Evolutionary conservation across 92 coral and sea anemone species (phyloP), one percentile per base, ranked within the genome.

Genomic region (Porites divaricata): DNA sequence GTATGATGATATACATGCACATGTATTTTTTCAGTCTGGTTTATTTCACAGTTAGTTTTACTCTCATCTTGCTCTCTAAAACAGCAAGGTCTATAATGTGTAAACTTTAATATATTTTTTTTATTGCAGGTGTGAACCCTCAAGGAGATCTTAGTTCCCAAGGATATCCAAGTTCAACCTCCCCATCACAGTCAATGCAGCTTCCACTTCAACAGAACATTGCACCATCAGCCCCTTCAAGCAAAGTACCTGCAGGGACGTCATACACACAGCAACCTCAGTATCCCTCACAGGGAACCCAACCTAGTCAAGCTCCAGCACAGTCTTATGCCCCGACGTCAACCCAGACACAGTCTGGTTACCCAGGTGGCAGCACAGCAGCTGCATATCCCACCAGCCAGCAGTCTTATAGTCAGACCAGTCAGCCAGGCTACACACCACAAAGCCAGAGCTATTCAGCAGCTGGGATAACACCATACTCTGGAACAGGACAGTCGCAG

Each of bases 221-320:
- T 70, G 22, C 92, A 50, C 81, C 92, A 48, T 50, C 75, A 67
- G n/a, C 75, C 15, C 72, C 78, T 4, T 59, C 88, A 64, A 66
- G 20, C 66, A 72, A 76, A 53, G 67, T 41, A 12, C 70, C 87
- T 4, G 56, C 91, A 35, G 79, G 79, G 25, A n/a, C 81, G 5
- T 25, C 88, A 54, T 90, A 90, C 50, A 45, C 86, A 6, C 95
- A 81, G 79, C 92, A 85, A 69, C 72, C 79, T 23, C 92, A 91
- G 54, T 87, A 80, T 61, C 72, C 80, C 6, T 81, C 87, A 56
- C 88, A 80, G 85, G 85, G 68, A 1, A 41, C 76, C 57, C 85
- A 80, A 66, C 50, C 74, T 50, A 74, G 65, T 16, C 50, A 54
- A 56, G 76, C 67, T 0, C 58, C 88, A 20, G 9, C 74, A 6